Base-by-base conservation (phyloP, 2,113 vertebrate species). In the Sinosuthora webbiana region DNA sequence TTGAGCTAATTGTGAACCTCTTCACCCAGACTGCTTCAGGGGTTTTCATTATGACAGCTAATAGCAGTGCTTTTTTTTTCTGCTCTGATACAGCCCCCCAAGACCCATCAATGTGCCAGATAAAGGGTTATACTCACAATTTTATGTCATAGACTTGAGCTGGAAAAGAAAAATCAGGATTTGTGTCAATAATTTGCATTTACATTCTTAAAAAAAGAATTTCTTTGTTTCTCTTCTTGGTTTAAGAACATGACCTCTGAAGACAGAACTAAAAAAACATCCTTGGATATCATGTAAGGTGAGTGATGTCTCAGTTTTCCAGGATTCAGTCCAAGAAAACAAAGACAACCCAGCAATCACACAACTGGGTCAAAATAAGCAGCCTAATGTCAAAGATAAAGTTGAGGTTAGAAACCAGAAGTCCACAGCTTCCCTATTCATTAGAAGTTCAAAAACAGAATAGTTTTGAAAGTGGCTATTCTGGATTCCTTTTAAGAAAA, bases 61-160 rank as follows among this genome's bases (percentile, higher is more conserved):
- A 65, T 10, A 62, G 20, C 37, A 62, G 19, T 60, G 24, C 4
- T 21, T 42, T 45, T 19, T 45, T 15, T 81, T 49, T 52, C 2
- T 77, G n/a, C 62, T 71, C 35, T n/a, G 27, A 49, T 28, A 57
- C 25, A 39, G 47, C 7, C 31, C 67, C 55, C 63, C 52, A 25
- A 45, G 59, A 56, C n/a, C 47, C 55, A 53, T 19, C 45, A 65
- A 1, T 20, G 45, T 0, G 2, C 47, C 41, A 87, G 15, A 47
- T 19, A 75, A 84, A 85, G 25, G 28, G 17, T 87, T 52, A 79
- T 97, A 97, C 96, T 97, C 49, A 97, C 96, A 44, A 13, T 83
- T 89, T 84, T 25, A 97, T 94, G 2, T 97, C 70, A 41, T 94
- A 96, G 87, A 6, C 79, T 76, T 79, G 81, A 79, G 78, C 96